A percentile compares a stretch with the other conserved stretches of the same genome.
These are phyloP conservation scores for Myotis vivesi DNA, from an alignment of 2,797 vertebrate species.

Conservation along the genomic window DNA sequence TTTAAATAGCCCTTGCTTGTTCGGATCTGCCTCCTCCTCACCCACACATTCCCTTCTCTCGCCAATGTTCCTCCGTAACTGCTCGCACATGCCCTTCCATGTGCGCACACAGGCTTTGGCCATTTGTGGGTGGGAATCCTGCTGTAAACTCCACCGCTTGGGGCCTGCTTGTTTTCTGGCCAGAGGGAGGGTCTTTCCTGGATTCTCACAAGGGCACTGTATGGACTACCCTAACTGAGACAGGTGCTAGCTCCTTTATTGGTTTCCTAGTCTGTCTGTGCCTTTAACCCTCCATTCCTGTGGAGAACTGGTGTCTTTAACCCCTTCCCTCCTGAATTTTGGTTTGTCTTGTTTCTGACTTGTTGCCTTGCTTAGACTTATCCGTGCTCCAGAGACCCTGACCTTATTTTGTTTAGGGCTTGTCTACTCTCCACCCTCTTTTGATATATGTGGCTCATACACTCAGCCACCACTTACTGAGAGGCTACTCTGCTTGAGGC, in stretches of 20 bases:
- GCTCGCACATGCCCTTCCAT: background rate
- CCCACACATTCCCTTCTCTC: background rate
- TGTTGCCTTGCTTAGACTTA: background rate
- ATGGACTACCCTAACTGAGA: background rate
- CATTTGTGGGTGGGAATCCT: accelerated
- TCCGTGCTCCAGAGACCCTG: background rate
- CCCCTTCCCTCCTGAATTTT: background rate
- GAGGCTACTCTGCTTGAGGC: background rate
- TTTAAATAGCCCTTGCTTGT: background rate
- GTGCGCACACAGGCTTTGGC: accelerated
- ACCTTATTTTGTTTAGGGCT: background rate
- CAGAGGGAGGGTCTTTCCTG: background rate
- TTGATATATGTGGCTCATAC: background rate
- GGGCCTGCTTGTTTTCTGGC: background rate
- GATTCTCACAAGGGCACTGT: background rate
- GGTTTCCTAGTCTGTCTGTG: background rate
- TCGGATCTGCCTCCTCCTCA: background rate
- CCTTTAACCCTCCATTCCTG: background rate
- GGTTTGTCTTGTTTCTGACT: background rate
- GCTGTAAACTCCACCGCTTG: accelerated
- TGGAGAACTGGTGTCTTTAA: background rate
- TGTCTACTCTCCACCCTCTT: background rate
- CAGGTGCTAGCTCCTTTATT: background rate
- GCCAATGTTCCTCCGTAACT: background rate
- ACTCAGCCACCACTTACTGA: background rate